These are phyloP conservation scores for Morinoia aosen DNA, from an alignment of 2,888 invertebrate genomes.

Conservation along the genomic window DNA sequence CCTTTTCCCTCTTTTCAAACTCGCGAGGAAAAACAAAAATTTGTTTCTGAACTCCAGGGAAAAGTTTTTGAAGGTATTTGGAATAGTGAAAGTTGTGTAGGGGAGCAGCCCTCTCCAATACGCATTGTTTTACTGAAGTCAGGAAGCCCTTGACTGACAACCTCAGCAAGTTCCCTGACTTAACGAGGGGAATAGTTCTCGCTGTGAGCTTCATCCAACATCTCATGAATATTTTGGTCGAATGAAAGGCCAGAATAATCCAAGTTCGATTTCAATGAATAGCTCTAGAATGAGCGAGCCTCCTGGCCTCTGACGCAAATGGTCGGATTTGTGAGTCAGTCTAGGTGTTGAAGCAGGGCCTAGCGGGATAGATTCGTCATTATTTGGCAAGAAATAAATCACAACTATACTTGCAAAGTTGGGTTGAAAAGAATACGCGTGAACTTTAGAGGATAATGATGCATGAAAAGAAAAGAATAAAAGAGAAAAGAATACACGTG, in stretches of 20 bases:
- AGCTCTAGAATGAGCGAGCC: background rate
- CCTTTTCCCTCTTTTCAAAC: background rate
- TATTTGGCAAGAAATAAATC: background rate
- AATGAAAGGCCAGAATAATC: constrained; percentile 10
- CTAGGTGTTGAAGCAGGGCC: background rate
- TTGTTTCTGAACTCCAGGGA: background rate
- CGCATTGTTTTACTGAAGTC: background rate
- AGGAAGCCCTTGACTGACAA: background rate
- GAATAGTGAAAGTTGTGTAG: background rate
- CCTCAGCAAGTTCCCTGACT: background rate
- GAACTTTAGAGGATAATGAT: too few relatives aligned
- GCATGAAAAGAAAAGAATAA: too few relatives aligned
- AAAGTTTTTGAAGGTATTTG: background rate
- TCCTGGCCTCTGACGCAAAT: background rate
- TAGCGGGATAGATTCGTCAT: background rate
- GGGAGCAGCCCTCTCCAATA: background rate
- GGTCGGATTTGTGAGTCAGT: background rate
- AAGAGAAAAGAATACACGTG: too few relatives aligned
- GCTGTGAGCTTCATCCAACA: background rate
- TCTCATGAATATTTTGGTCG: background rate
- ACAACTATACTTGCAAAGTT: too few relatives aligned
- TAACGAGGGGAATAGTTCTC: background rate
- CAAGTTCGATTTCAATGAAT: constrained; percentile 12
- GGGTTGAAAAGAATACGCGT: too few relatives aligned
- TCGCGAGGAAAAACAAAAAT: background rate